Evolutionary conservation across 2,888 invertebrate genomes (phyloP).

Genomic region (Heliconius hortense): DNA sequence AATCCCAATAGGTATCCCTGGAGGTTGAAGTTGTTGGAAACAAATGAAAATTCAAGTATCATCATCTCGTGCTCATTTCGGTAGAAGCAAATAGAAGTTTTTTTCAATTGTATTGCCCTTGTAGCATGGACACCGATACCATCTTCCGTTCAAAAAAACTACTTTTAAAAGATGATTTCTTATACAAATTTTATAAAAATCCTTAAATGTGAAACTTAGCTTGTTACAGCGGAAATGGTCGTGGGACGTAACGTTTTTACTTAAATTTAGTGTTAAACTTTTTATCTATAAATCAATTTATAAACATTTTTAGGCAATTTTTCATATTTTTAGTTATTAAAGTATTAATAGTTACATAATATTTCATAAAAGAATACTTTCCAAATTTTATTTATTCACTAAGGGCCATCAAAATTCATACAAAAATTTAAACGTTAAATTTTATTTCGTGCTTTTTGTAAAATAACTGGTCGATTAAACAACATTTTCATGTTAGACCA

Average conservation of each 20-base stretch:
- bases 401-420: background rate
- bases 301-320: background rate
- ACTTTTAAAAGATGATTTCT: no score
- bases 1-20: background rate
- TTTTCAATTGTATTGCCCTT: background rate
- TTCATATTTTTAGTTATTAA: background rate
- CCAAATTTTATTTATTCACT: background rate
- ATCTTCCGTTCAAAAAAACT: no score
- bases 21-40: background rate
- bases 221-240: no score
- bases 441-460: background rate
- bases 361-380: background rate
- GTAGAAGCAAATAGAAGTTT: background rate
- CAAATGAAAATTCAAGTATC: conserved; percentile 4
- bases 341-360: background rate
- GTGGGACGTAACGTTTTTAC: no score
- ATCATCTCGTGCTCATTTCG: background rate
- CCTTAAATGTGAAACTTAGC: no score
- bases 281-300: no score
- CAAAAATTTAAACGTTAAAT: background rate
- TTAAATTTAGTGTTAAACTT: no score
- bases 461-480: background rate
- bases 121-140: background rate
- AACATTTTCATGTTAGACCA: background rate
- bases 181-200: no score